Base-by-base conservation (phyloP, 2,888 invertebrate genomes). In the Sylvicola cinctus region DNA sequence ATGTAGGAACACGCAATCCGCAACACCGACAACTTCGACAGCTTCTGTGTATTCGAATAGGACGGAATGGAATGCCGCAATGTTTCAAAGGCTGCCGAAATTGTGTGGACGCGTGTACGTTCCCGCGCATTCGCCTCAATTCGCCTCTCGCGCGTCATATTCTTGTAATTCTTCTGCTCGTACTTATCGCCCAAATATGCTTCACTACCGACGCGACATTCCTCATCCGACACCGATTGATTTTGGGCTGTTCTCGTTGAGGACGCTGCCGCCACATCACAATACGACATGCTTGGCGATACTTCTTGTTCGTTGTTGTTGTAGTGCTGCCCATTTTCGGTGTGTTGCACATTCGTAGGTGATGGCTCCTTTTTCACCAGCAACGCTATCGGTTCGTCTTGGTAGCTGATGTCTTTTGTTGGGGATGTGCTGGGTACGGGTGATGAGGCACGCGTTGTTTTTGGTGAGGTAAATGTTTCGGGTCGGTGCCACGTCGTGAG, bases 101-200 rank as follows among this genome's bases (percentile, higher is more conserved):
- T 93, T 2, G 91, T 91, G 54, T 93, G 91, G 1, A 93, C 91
- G 34, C 91, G 64, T 5, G 90, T 87, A 38, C 91, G 61, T 52
- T 93, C 91, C 4, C 91, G 64, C 0, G 91, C 91, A 50, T 93
- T 93, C 1, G 91, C 91, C 52, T 93, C 91, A 49, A 91, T 85
- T 42, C 91, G 65, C 43, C 91, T 62, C 52, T 90, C 90, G 14
- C 87, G 65, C 0, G 85, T 91, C 88, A 91, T 90, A 53, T 88
- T 91, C 51, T 91, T 91, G 58, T 91, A 91, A 53, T 90, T 90
- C 41, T 85, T 65, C 48, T 84, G 35, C 10, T 28, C n/a, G n/a
- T 28, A 10, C 29, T 25, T 7, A 25, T 25, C 11, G 25, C 11
- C 25, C 25, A 25, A 25, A 8, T 25, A 11, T 25, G 12, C 34